A percentile compares a stretch with the other conserved stretches of the same genome.
These are phyloP conservation scores for Lepidonotus clava DNA, from an alignment of 2,888 invertebrate genomes.

Conservation along the genomic window DNA sequence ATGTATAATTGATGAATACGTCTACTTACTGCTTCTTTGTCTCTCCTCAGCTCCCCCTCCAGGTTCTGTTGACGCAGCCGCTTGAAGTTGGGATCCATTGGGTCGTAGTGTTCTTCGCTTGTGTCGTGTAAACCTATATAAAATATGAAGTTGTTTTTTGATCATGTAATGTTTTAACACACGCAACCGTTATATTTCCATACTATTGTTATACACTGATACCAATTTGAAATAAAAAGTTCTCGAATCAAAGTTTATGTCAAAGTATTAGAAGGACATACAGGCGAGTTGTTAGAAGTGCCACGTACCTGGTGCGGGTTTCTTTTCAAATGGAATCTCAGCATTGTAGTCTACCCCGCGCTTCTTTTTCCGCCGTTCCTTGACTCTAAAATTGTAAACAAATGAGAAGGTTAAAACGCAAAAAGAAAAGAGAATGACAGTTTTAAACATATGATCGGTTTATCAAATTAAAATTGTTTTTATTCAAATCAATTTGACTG, in stretches of 20 bases:
- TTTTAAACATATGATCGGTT: too few species aligned
- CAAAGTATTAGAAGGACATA: too few species aligned
- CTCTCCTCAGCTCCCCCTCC: slow-evolving; percentile 93
- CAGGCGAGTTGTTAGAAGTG: too few species aligned
- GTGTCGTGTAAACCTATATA: slow-evolving; percentile 96
- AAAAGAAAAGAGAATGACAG: too few species aligned
- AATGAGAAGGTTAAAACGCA: neutral
- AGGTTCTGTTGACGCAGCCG: slow-evolving; percentile 94
- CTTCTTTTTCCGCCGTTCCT: slow-evolving; percentile 81
- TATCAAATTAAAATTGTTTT: neutral
- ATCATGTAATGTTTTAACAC: too few species aligned
- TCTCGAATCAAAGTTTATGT: too few species aligned
- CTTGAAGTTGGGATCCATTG: slow-evolving; percentile 93
- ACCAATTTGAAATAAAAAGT: too few species aligned
- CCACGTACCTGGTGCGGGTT: slow-evolving; percentile 85
- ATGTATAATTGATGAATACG: too few species aligned
- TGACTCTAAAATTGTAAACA: slow-evolving; percentile 70
- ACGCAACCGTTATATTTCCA: too few species aligned
- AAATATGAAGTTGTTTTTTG: too few species aligned
- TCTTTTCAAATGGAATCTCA: slow-evolving; percentile 98
- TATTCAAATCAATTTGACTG: neutral
- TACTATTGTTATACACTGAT: too few species aligned
- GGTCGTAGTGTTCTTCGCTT: slow-evolving; percentile 90
- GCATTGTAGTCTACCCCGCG: slow-evolving; percentile 97
- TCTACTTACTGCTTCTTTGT: slow-evolving; percentile 92